Evolutionary conservation across 1,140 invertebrate genomes (phyloP).

Genomic region (Drosophila miranda): DNA sequence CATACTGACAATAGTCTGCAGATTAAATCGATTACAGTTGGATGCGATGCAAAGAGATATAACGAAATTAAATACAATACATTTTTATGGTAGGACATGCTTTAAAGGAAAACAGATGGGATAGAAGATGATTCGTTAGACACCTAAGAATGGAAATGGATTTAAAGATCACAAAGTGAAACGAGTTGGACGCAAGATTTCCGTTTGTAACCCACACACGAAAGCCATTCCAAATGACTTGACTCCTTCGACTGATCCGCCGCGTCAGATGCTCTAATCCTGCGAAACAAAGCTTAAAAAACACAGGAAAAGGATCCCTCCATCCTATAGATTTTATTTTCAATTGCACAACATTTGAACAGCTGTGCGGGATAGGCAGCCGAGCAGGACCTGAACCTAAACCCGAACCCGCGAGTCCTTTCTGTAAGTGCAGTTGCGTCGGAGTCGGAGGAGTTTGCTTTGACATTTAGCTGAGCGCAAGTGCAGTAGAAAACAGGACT

Average conservation of each 20-base stretch:
- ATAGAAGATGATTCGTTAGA: not conserved
- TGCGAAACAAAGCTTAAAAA: not conserved
- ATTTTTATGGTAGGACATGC: too few relatives aligned
- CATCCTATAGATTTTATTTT: not conserved
- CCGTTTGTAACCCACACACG: not conserved
- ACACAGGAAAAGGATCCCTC: not conserved
- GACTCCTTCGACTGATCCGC: slow-evolving; percentile 23
- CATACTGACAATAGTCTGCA: too few relatives aligned
- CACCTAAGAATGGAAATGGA: not conserved
- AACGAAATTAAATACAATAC: too few relatives aligned
- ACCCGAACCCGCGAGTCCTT: slow-evolving; percentile 3
- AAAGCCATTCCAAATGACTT: slow-evolving; percentile 20
- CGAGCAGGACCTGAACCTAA: slow-evolving; percentile 36
- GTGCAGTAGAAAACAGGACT: slow-evolving; percentile 8
- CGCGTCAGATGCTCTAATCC: slow-evolving; percentile 14
- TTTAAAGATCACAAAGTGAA: not conserved
- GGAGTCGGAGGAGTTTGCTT: slow-evolving; percentile 41
- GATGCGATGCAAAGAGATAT: too few relatives aligned
- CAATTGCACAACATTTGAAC: slow-evolving; percentile 58
- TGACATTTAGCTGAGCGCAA: slow-evolving; percentile 36
- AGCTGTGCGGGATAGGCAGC: slow-evolving; percentile 52
- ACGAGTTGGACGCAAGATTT: not conserved
- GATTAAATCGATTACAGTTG: too few relatives aligned
- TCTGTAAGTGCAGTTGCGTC: slow-evolving; percentile 30
- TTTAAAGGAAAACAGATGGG: too few relatives aligned